Evolutionary conservation across 2,888 invertebrate species (phyloP).

Genomic region (Troides aeacus): DNA sequence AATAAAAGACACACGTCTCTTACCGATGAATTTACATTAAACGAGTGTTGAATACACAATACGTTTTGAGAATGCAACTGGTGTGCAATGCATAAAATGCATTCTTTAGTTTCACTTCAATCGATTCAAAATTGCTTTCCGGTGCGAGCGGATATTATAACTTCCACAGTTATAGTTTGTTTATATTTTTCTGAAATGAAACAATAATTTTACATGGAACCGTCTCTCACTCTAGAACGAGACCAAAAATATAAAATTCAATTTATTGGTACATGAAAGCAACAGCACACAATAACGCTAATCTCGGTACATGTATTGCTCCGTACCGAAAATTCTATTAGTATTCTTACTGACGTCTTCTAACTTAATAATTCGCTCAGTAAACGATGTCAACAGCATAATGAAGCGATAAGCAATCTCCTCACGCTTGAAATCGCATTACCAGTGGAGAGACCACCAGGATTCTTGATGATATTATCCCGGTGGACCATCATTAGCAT

Average conservation of each 20-base stretch:
- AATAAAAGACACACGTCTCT: constrained; percentile 35
- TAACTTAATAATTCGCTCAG: constrained; percentile 37
- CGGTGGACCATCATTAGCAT: constrained; percentile 35
- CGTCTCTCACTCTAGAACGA: too few species aligned
- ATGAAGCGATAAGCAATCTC: constrained; percentile 40
- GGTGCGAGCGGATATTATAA: constrained; percentile 20
- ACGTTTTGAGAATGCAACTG: constrained; percentile 41
- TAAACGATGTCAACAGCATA: constrained; percentile 37
- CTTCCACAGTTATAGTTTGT: too few species aligned
- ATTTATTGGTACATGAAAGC: too few species aligned
- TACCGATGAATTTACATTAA: constrained; percentile 47
- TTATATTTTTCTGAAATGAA: too few species aligned
- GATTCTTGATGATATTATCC: too few species aligned
- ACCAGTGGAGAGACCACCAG: constrained; percentile 24
- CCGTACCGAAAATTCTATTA: constrained; percentile 25
- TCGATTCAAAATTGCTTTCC: constrained; percentile 20
- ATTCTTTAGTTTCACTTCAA: constrained; percentile 19
- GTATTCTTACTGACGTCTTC: constrained; percentile 31
- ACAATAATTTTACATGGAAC: too few species aligned
- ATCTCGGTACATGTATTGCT: neutral
- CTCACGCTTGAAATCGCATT: constrained; percentile 38
- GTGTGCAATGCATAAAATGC: constrained; percentile 41
- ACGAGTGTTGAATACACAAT: constrained; percentile 49
- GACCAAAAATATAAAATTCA: too few species aligned
- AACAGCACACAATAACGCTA: too few species aligned